Conservation (phyloP, 2,888 invertebrate genomes). For the Hyalella azteca region DNA sequence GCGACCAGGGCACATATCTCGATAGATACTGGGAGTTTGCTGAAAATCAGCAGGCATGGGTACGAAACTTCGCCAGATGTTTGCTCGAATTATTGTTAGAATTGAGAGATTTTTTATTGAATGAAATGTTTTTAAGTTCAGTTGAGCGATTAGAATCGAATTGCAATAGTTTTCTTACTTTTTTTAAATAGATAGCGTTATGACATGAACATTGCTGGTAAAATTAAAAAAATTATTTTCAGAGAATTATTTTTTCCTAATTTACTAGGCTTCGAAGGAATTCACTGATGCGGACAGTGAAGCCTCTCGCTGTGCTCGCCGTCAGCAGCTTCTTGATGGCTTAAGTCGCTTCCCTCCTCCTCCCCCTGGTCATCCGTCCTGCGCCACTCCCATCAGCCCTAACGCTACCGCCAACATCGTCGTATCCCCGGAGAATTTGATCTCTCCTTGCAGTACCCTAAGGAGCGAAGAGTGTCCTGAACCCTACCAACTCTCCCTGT, state of each 20-base stretch:
- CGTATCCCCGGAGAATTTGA: constrained; percentile 30
- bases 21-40: constrained; percentile 13
- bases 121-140: no score
- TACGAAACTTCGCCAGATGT: no score
- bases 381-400: neutral
- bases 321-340: neutral
- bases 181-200: no score
- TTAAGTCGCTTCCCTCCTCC: neutral
- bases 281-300: neutral
- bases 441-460: constrained; percentile 29
- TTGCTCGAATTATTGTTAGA: no score
- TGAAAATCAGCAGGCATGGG: constrained; percentile 15
- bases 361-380: neutral
- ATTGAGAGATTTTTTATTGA: no score
- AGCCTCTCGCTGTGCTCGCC: neutral
- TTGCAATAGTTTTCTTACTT: no score
- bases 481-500: neutral
- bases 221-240: no score
- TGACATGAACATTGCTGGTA: no score
- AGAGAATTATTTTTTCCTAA: neutral
- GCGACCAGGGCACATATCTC: neutral
- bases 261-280: neutral
- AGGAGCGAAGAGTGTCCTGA: constrained; percentile 35
- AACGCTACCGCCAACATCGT: constrained; percentile 39
- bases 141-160: no score